Base-by-base conservation (phyloP, 2,797 vertebrate species). In the Streptopelia turtur region DNA sequence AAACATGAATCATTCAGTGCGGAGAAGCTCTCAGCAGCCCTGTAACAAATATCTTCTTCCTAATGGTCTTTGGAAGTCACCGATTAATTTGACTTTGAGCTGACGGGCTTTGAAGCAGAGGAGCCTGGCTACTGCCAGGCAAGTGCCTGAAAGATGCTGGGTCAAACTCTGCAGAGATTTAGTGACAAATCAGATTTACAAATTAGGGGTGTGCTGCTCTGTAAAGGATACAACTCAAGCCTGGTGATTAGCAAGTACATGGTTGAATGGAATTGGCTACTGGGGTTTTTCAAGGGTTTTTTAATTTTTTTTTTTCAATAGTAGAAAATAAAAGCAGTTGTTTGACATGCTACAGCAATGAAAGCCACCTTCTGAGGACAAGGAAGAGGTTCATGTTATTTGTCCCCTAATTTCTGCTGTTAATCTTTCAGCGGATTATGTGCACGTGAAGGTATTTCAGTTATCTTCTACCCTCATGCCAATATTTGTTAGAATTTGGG, bases 51-150 rank as follows among this genome's bases (percentile, higher is more conserved):
- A 90, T 55, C 81, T 92, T 90, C 91, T 69, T 93, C 94, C 81
- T 96, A 90, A 94, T 83, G 90, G 79, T 66, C 88, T 94, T 93
- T 95, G 89, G 96, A 96, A 95, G 94, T 95, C 96, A 94, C 90
- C 28, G 86, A 90, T 94, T 97, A 89, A 96, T 96, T 93, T 95
- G 95, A 95, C 96, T 97, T 97, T 96, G 88, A 95, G 91, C 90
- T 83, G 89, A 24, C 85, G 79, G 93, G 28, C 87, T 88, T 59
- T 75, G 91, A 81, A 93, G 94, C 89, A 53, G 79, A 83, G 77
- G 61, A 94, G 83, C 69, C 56, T 3, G 35, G 79, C 55, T 57
- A 20, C 64, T 28, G 92, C 82, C 93, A 87, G 89, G 27, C 47
- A 88, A 93, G 89, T 61, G 90, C 80, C 82, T 74, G 64, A 68